Conservation (phyloP, 1,140 invertebrate species). For the Melipona quadrifasciata region DNA sequence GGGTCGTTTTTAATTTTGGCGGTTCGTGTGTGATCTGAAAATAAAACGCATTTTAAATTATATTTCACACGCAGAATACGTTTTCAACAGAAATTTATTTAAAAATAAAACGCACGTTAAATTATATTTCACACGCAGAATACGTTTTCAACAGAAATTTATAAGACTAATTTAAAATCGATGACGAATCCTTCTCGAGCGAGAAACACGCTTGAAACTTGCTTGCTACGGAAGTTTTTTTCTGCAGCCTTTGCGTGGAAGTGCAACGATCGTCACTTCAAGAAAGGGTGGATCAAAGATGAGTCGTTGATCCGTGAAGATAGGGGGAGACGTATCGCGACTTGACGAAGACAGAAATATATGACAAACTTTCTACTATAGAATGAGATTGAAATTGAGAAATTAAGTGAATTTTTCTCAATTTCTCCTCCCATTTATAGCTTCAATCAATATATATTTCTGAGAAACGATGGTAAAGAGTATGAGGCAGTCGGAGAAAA, state of each 20-base stretch:
- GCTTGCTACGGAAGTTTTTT: background rate
- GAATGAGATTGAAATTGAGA: background rate
- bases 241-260: background rate
- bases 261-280: background rate
- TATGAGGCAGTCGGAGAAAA: background rate
- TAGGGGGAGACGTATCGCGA: background rate
- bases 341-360: background rate
- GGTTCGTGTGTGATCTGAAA: conserved; percentile 76
- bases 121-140: no score
- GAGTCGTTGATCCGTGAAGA: background rate
- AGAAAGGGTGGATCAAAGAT: background rate
- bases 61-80: no score
- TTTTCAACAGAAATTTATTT: no score
- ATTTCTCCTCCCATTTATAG: no score
- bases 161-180: background rate
- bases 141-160: no score
- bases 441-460: no score
- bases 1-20: conserved; percentile 79
- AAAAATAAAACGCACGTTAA: background rate
- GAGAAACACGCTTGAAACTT: background rate
- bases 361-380: background rate
- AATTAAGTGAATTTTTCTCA: no score
- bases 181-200: background rate
- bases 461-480: background rate
- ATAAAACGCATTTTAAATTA: no score